A percentile compares a stretch with the other conserved stretches of the same genome.
Conservation (phyloP, 2,113 vertebrate species). For the Ptychochromis oligacanthus region DNA sequence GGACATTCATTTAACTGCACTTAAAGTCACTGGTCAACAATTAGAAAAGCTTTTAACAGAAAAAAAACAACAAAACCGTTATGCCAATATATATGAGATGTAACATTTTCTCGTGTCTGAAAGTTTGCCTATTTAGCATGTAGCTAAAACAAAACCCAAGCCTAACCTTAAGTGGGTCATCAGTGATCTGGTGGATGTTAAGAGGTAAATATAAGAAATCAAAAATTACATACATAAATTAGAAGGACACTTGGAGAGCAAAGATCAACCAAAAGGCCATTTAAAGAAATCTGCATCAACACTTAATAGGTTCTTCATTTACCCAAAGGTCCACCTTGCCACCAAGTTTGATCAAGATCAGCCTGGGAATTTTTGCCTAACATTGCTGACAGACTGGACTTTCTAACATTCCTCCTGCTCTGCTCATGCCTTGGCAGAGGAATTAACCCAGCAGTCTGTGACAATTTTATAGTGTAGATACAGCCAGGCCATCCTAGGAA, state of each 20-base stretch:
- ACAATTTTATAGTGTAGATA: neutral
- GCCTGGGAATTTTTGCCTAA: neutral
- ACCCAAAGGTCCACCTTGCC: neutral
- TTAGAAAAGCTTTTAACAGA: neutral
- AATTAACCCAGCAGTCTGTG: neutral
- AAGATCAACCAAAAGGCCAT: rapidly evolving
- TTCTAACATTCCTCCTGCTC: neutral
- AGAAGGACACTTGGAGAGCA: neutral
- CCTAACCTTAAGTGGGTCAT: neutral
- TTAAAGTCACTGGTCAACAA: neutral
- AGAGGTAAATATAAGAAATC: no score
- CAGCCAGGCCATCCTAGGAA: neutral
- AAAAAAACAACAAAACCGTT: no score
- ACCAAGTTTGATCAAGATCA: neutral
- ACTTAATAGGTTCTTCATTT: neutral
- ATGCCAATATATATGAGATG: neutral
- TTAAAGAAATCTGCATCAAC: neutral
- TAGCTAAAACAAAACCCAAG: neutral
- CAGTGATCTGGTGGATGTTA: neutral
- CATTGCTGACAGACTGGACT: neutral
- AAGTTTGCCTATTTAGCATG: neutral
- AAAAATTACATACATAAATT: neutral
- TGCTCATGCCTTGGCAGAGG: neutral
- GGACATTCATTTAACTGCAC: conserved; percentile 8
- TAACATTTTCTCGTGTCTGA: neutral